These are phyloP conservation scores for Thunnus albacares DNA, from an alignment of 2,797 vertebrate species.

Conservation along the genomic window DNA sequence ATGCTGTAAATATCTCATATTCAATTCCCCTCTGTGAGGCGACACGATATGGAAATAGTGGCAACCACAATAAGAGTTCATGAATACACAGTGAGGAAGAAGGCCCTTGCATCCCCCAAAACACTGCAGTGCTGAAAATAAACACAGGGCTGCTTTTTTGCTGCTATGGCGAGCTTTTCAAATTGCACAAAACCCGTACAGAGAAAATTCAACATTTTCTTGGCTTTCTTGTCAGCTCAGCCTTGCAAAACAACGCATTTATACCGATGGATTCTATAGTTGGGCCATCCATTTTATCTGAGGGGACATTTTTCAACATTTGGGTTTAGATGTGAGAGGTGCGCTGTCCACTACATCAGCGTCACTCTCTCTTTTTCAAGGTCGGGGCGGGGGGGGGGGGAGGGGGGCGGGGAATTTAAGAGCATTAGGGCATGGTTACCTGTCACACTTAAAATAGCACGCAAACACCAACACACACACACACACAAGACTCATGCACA, in stretches of 20 bases:
- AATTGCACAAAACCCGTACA: constrained; percentile 57
- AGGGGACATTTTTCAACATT: constrained; percentile 85
- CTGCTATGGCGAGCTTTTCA: constrained; percentile 61
- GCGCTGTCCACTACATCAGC: constrained; percentile 79
- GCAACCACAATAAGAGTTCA: constrained; percentile 76
- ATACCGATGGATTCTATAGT: constrained; percentile 57
- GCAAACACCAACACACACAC: neutral
- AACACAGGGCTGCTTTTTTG: constrained; percentile 59
- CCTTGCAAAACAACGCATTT: constrained; percentile 78
- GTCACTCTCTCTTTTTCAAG: constrained; percentile 78
- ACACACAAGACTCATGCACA: neutral
- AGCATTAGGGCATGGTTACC: constrained; percentile 57
- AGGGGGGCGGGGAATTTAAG: constrained; percentile 62
- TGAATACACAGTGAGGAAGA: constrained; percentile 69
- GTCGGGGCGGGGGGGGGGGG: constrained; percentile 60
- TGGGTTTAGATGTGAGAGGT: constrained; percentile 74
- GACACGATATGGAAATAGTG: constrained; percentile 71
- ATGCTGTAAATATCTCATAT: constrained; percentile 75
- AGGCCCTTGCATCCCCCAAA: constrained; percentile 52
- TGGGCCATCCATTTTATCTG: constrained; percentile 78
- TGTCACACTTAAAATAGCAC: constrained; percentile 46
- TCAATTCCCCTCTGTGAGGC: constrained; percentile 64
- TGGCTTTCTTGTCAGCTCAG: constrained; percentile 68
- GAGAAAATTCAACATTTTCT: constrained; percentile 67
- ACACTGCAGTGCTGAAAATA: constrained; percentile 72